These are phyloP conservation scores for Ceratina japonica DNA, from an alignment of 1,140 invertebrate species.

Conservation along the genomic window DNA sequence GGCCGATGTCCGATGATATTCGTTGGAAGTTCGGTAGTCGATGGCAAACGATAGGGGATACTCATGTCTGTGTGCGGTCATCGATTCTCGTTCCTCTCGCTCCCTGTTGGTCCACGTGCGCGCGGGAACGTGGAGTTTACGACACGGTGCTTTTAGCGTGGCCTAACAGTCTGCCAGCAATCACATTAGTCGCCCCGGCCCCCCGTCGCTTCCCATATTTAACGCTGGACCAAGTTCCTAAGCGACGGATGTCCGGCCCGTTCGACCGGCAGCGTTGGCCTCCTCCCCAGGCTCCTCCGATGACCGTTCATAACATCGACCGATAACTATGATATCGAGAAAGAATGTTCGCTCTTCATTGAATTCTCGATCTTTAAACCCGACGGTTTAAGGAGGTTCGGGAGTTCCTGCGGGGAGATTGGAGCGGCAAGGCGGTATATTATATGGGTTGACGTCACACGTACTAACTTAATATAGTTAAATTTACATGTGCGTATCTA, in stretches of 20 bases:
- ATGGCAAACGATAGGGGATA: conserved; percentile 41
- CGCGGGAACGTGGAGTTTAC: conserved; percentile 60
- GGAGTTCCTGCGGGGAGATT: too few relatives aligned
- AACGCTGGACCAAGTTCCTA: conserved; percentile 63
- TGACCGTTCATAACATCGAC: conserved; percentile 23
- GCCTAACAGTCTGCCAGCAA: conserved; percentile 68
- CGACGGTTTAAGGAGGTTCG: too few relatives aligned
- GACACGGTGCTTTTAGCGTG: conserved; percentile 66
- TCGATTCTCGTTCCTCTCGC: not conserved
- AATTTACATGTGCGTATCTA: too few relatives aligned
- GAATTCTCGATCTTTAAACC: too few relatives aligned
- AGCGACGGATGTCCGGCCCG: conserved; percentile 61
- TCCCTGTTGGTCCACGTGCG: not conserved
- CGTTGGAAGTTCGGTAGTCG: conserved; percentile 52
- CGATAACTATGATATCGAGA: not conserved
- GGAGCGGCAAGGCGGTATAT: too few relatives aligned
- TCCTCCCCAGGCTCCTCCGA: conserved; percentile 20
- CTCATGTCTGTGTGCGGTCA: conserved; percentile 33
- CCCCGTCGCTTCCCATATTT: conserved; percentile 62
- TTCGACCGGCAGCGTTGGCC: conserved; percentile 49
- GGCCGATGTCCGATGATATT: conserved; percentile 2
- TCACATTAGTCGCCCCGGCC: conserved; percentile 65
- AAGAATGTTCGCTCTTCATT: not conserved
- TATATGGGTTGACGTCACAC: too few relatives aligned
- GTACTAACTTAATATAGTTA: too few relatives aligned